Base-by-base conservation (phyloP, 2,888 invertebrate species). In the Sericinus montela region DNA sequence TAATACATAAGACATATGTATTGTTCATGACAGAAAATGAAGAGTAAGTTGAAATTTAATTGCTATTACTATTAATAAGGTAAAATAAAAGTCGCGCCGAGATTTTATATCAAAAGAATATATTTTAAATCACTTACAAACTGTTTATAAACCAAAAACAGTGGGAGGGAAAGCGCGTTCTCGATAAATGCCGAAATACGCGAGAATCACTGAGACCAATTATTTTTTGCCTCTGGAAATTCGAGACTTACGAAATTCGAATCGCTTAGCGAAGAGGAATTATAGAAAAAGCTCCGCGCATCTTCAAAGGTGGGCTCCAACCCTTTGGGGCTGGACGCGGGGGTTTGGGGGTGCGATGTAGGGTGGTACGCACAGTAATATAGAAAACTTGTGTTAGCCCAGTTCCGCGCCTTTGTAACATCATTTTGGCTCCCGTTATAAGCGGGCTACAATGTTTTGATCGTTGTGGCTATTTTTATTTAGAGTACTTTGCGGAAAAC, bases 301-400 rank as follows among this genome's bases (percentile, higher is more conserved):
- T 87, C 87, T 88, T 87, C 85, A 87, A 87, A 87, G 87, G 85
- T 85, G 80, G 84, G 74, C 54, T 68, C 67, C 77, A 85, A 86
- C 86, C 87, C 87, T 86, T 84, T 77, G 62, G 57, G 56, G 48
- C 42, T 40, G 56, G 55, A 45, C 74, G 62, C 63, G 62, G 58
- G 54, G 59, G 57, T 62, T 60, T 47, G 52, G 40, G 53, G 56
- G 59, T 58, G 58, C 59, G 58, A 55, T 45, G 58, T 56, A 55
- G 54, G 53, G 63, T 67, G 77, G 76, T 75, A 83, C 85, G 84
- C 80, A 83, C 84, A 70, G 86, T 81, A 83, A 86, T 87, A 87
- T 87, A 88, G 88, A 87, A 88, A 87, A 88, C 87, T 88, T 87
- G 87, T 88, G 87, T 88, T 88, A 88, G 87, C 88, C 88, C 87